Conservation (phyloP, 2,797 vertebrate species). For the Esox lucius region DNA sequence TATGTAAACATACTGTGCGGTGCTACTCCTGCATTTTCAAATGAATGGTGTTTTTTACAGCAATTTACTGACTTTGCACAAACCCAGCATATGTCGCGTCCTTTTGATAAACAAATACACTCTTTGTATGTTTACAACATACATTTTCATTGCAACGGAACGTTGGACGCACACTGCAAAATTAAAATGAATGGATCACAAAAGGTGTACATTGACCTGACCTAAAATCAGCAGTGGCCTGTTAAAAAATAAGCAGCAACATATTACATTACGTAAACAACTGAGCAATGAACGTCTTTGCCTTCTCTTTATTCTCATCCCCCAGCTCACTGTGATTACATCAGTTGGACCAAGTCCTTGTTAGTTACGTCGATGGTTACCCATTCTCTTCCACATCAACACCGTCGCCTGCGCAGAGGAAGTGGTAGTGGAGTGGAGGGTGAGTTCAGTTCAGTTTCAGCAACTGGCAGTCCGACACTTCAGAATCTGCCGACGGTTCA, state of each 20-base stretch:
- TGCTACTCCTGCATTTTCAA: slow-evolving; percentile 48
- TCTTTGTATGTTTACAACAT: slow-evolving; percentile 29
- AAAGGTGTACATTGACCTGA: slow-evolving; percentile 57
- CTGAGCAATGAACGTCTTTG: slow-evolving; percentile 11
- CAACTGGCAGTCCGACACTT: background rate
- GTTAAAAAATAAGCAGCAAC: slow-evolving; percentile 57
- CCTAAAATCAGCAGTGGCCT: slow-evolving; percentile 58
- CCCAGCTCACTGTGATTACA: background rate
- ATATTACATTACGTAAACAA: slow-evolving; percentile 51
- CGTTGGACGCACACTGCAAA: slow-evolving; percentile 13
- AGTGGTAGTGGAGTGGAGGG: background rate
- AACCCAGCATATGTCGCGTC: slow-evolving; percentile 17
- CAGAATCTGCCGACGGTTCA: background rate
- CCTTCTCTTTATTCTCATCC: background rate
- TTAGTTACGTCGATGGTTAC: background rate
- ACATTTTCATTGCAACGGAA: slow-evolving; percentile 34
- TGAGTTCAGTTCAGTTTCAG: background rate
- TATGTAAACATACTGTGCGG: slow-evolving; percentile 53
- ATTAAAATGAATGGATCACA: slow-evolving; percentile 26
- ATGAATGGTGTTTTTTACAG: slow-evolving; percentile 24
- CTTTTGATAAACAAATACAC: slow-evolving; percentile 22
- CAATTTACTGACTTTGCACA: slow-evolving; percentile 29
- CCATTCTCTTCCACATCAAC: background rate
- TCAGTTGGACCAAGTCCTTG: slow-evolving; percentile 5
- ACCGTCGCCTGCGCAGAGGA: background rate